phyloP scores from a whole-genome alignment of 2,888 invertebrate genomes.

The Meteorus colon region DNA sequence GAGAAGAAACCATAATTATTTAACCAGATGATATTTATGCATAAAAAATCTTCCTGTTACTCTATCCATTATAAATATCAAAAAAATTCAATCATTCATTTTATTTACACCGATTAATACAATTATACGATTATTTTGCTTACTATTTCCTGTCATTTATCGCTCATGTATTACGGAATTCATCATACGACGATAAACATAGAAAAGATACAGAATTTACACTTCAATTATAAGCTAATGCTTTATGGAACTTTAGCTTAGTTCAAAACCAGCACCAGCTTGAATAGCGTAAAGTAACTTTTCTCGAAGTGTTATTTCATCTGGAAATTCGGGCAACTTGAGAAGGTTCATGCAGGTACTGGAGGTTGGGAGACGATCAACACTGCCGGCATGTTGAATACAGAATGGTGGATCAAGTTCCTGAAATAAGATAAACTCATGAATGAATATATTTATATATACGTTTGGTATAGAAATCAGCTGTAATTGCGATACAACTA shows the following conservation, averaged over 20 bases:
- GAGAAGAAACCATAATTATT: no score
- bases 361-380: conserved; percentile 95
- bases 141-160: background rate
- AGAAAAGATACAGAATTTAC: conserved; percentile 18
- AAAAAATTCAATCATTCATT: background rate
- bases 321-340: conserved; percentile 93
- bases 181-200: background rate
- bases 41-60: no score
- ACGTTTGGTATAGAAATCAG: background rate
- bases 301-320: conserved; percentile 83
- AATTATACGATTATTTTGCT: background rate
- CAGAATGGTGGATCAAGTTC: conserved; percentile 97
- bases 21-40: no score
- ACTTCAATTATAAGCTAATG: background rate
- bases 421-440: conserved; percentile 72
- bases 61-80: background rate
- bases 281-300: conserved; percentile 95
- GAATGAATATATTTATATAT: background rate
- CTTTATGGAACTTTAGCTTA: conserved; percentile 78
- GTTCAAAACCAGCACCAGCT: conserved; percentile 96
- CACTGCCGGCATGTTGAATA: conserved; percentile 93
- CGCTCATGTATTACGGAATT: background rate
- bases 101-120: conserved; percentile 25
- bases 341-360: conserved; percentile 99
- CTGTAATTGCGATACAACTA: background rate